Conservation (phyloP, 2,888 invertebrate genomes). For the Acrobasis repandana region DNA sequence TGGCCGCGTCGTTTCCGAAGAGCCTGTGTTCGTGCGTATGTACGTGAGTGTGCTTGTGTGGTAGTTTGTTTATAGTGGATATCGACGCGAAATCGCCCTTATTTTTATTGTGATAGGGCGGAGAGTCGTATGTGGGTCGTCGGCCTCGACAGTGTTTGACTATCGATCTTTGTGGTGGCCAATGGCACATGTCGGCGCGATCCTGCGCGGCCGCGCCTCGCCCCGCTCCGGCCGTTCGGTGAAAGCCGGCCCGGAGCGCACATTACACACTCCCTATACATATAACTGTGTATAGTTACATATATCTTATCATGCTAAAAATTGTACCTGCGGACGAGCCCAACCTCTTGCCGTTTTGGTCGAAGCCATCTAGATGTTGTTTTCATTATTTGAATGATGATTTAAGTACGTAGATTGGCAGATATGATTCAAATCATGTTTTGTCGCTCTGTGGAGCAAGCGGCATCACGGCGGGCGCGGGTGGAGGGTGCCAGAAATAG, state of each 20-base stretch:
- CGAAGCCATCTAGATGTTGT: slow-evolving; percentile 61
- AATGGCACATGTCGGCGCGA: slow-evolving; percentile 84
- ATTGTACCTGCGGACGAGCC: slow-evolving; percentile 44
- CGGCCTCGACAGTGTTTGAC: slow-evolving; percentile 82
- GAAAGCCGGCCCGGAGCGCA: slow-evolving; percentile 73
- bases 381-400: slow-evolving; percentile 55
- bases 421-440: slow-evolving; percentile 65
- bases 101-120: slow-evolving; percentile 58
- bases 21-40: slow-evolving; percentile 65
- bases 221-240: slow-evolving; percentile 63
- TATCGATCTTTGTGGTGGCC: slow-evolving; percentile 85
- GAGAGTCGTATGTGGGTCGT: slow-evolving; percentile 75
- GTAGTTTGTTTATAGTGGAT: slow-evolving; percentile 84
- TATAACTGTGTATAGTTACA: slow-evolving; percentile 48
- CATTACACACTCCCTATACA: slow-evolving; percentile 51
- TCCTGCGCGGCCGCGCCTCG: slow-evolving; percentile 78
- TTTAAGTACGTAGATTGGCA: slow-evolving; percentile 48
- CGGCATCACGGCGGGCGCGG: slow-evolving; percentile 56
- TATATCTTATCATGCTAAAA: slow-evolving; percentile 65
- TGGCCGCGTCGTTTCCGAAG: slow-evolving; percentile 69
- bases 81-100: slow-evolving; percentile 65
- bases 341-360: slow-evolving; percentile 34
- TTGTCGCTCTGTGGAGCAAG: slow-evolving; percentile 64
- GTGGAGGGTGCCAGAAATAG: slow-evolving; percentile 76
- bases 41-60: slow-evolving; percentile 72